These are phyloP conservation scores for Musca domestica DNA, from an alignment of 1,140 invertebrate species.

Conservation along the genomic window DNA sequence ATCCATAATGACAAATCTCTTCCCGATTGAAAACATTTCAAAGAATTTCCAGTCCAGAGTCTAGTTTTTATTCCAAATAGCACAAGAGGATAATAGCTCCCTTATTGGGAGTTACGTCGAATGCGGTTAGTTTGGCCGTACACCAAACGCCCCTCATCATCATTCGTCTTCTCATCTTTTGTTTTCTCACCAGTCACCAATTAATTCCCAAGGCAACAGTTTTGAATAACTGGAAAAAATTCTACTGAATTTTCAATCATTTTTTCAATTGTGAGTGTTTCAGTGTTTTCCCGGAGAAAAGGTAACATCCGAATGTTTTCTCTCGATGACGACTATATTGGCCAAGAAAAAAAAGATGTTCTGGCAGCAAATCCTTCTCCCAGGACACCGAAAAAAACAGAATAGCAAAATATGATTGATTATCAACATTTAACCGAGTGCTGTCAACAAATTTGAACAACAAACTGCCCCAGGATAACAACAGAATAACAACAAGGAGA, in stretches of 20 bases:
- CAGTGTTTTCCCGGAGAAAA: neutral
- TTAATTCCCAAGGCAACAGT: constrained; percentile 8
- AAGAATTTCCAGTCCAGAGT: too few relatives aligned
- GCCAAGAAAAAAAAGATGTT: neutral
- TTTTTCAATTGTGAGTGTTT: constrained; percentile 6
- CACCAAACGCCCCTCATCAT: neutral
- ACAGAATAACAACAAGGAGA: neutral
- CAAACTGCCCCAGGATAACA: neutral
- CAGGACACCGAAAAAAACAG: neutral
- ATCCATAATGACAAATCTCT: too few relatives aligned
- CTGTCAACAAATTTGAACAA: constrained; percentile 13
- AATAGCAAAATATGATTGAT: constrained; percentile 11
- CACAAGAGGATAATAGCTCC: too few relatives aligned
- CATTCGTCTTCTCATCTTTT: too few relatives aligned
- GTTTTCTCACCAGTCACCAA: neutral
- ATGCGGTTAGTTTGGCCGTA: neutral
- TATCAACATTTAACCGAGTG: constrained; percentile 10
- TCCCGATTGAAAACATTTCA: too few relatives aligned
- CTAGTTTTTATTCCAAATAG: too few relatives aligned
- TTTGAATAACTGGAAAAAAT: too few relatives aligned
- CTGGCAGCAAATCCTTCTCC: neutral
- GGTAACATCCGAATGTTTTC: neutral
- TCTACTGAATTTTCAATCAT: neutral
- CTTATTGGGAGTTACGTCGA: neutral
- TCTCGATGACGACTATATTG: neutral